Percentiles rank a stretch among this genome's conserved stretches.
These are phyloP conservation scores for Cerceris ruficornis DNA, from an alignment of 2,888 invertebrate genomes.

Conservation along the genomic window DNA sequence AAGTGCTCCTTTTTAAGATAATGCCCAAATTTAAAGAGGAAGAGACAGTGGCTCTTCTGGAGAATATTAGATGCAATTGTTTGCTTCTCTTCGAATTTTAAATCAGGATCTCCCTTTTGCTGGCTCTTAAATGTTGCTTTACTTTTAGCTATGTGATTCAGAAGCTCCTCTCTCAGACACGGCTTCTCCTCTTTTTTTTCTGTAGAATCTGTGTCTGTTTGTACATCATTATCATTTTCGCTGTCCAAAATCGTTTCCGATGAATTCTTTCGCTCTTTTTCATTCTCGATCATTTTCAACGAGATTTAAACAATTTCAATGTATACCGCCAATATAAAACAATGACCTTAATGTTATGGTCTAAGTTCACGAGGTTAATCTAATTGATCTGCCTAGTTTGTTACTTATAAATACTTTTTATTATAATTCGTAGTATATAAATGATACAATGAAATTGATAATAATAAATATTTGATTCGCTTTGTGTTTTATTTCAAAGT, in stretches of 20 bases:
- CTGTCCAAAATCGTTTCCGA: slow-evolving; percentile 25
- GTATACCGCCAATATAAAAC: neutral
- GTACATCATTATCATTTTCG: slow-evolving; percentile 13
- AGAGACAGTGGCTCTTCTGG: slow-evolving; percentile 86
- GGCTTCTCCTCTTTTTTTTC: slow-evolving; percentile 52
- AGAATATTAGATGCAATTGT: slow-evolving; percentile 87
- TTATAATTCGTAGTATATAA: neutral
- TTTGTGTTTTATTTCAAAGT: slow-evolving; percentile 12
- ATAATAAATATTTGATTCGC: neutral
- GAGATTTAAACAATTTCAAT: slow-evolving; percentile 1
- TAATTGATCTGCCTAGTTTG: neutral
- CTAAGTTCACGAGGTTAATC: slow-evolving; percentile 2
- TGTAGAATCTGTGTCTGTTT: neutral
- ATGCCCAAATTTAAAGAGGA: slow-evolving; percentile 90
- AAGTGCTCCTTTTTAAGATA: slow-evolving; percentile 87
- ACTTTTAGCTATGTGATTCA: slow-evolving; percentile 83
- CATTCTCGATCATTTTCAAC: slow-evolving; percentile 38
- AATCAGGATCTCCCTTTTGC: slow-evolving; percentile 90
- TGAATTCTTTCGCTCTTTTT: slow-evolving; percentile 10
- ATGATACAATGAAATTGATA: neutral
- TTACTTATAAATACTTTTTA: neutral
- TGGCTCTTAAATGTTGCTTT: slow-evolving; percentile 88
- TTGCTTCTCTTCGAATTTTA: slow-evolving; percentile 87
- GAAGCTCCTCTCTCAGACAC: slow-evolving; percentile 84
- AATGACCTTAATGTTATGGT: slow-evolving; percentile 1